Evolutionary conservation across 2,888 invertebrate genomes (phyloP), one percentile per base, ranked within the genome.

Genomic region (Entomobrya proxima): DNA sequence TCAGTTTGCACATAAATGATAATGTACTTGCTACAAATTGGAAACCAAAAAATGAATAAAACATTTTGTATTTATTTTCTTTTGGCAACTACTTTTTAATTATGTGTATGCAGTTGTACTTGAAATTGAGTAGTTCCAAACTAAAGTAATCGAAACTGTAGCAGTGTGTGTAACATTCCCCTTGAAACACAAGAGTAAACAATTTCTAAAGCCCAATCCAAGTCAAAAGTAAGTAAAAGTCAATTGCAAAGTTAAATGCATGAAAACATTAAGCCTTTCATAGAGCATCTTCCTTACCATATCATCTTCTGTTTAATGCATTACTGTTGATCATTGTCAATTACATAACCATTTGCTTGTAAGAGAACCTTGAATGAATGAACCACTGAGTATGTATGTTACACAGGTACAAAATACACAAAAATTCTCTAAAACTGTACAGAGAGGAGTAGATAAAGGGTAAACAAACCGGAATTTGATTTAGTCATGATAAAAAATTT

Each of bases 381-480:
- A n/a, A 55, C 11, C 24, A 2, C 55, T 13, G 27, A 3, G 27
- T 55, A 27, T 11, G 15, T 55, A 27, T 24, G n/a, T 50, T n/a
- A n/a, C n/a, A n/a, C n/a, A n/a, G n/a, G 47, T 50, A 50, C n/a
- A 50, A 2, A 24, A 7, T 27, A 15, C 50, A 50, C 18, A 50
- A n/a, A n/a, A n/a, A n/a, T n/a, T n/a, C 50, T 50, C 50, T 6
- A 47, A 2, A 3, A 13, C 47, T 47, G 11, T 47, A n/a, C 47
- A 52, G 18, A 61, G 24, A 13, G 58, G 5, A 30, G 11, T 30
- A 58, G 58, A 58, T 58, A 64, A 64, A 32, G 75, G 76, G 83
- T 88, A 89, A 89, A 88, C 87, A 89, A 88, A 87, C 87, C 86
- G 55, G 86, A 87, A 87, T 89, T 89, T 88, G 86, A 88, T 89